Percentiles rank a stretch among this genome's conserved stretches.
phyloP scores from a whole-genome alignment of 2,888 invertebrate genomes.

The Cataglyphis rosenhaueri region DNA sequence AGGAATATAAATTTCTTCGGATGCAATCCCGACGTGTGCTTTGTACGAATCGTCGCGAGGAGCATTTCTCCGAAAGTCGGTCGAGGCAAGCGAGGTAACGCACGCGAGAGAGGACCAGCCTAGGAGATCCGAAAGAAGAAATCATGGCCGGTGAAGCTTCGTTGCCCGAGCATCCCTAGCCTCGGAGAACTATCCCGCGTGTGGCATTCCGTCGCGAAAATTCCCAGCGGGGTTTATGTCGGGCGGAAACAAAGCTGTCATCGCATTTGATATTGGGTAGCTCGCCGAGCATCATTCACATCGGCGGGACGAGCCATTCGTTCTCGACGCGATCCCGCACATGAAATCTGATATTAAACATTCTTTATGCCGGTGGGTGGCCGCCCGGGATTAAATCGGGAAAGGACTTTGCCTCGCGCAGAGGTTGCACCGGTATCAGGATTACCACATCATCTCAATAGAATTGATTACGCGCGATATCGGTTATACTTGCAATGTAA shows the following conservation, averaged over 20 bases:
- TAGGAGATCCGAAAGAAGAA: conserved; percentile 32
- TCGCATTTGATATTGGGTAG: conserved; percentile 83
- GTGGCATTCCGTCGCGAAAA: conserved; percentile 72
- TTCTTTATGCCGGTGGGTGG: conserved; percentile 72
- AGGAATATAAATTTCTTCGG: conserved; percentile 44
- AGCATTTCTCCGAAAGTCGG: conserved; percentile 5
- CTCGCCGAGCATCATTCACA: conserved; percentile 60
- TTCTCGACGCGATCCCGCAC: conserved; percentile 60
- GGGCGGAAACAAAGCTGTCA: conserved; percentile 83
- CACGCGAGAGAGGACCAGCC: not conserved
- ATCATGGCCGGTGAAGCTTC: conserved; percentile 18
- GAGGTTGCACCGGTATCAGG: conserved; percentile 13
- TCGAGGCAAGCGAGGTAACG: conserved; percentile 6
- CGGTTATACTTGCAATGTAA: not conserved
- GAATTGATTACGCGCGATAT: not conserved
- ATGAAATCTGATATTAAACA: conserved; percentile 83
- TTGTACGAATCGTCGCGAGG: conserved; percentile 12
- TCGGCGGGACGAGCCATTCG: conserved; percentile 41
- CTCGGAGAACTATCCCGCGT: conserved; percentile 39
- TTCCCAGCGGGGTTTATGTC: conserved; percentile 82
- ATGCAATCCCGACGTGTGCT: conserved; percentile 38
- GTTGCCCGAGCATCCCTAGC: conserved; percentile 4
- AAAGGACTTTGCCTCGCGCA: conserved; percentile 64
- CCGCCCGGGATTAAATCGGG: conserved; percentile 66
- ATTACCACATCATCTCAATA: conserved; percentile 7